Evolutionary conservation across 1,140 invertebrate genomes (phyloP), one percentile per base, ranked within the genome.

Genomic region (Patella vulgata): DNA sequence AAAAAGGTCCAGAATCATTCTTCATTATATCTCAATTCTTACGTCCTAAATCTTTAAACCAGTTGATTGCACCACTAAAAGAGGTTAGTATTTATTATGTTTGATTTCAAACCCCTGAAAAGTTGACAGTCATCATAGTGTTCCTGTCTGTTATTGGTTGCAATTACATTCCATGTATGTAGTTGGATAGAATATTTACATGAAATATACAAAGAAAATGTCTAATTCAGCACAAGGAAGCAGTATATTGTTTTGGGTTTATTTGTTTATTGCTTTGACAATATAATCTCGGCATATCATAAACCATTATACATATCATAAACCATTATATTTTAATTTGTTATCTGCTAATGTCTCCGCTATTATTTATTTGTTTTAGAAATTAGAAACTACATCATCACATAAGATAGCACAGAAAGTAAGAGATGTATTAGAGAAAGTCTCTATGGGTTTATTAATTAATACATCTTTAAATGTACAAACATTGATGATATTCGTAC

Each of bases 1-100:
- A 81, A n/a, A 97, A 95, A 82, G 95, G 93, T 75, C 96, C 90
- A 68, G 89, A 95, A 19, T 94, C 93, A 0, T 89, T 95, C 48
- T 87, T 91, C 69, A 92, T 97, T 65, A 82, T 95, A 0, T 90
- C 92, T 0, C 87, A 91, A 70, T 92, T 89, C 79, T 89, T 96
- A 17, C 90, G 91, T 8, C 89, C 93, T 70, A 88, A 88, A 43
- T 90, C 88, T 72, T 80, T 98, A 9, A 84, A 92, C 19, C 89
- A 92, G 70, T 75, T 97, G 0, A 81, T 98, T 21, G 44, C 91
- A 52, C 95, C 95, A 0, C 88, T 98, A 31, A 94, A 94, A 86
- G 88, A 93, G 56, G 88, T 95, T 9, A 79, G 73, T 51, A 53
- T n/a, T n/a, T n/a, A 25, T 17, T 27, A 11, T 36, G 12, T 21